phyloP scores from a whole-genome alignment of 2,113 vertebrate genomes.

The Dromiciops gliroides region DNA sequence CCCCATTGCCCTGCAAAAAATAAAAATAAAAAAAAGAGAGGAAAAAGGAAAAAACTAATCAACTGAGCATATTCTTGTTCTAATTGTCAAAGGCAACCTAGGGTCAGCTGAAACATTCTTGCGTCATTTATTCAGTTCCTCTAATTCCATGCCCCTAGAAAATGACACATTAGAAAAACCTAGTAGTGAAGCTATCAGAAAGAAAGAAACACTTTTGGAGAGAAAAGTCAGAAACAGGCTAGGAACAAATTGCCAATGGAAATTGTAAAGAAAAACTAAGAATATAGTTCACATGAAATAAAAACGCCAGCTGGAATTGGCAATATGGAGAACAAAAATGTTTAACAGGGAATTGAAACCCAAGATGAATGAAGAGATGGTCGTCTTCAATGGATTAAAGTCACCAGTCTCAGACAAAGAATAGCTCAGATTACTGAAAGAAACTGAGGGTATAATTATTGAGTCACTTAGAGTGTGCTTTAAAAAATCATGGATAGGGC shows the following conservation, averaged over 20 bases:
- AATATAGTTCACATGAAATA: constrained; percentile 32
- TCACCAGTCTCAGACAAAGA: not conserved
- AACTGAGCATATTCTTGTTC: not conserved
- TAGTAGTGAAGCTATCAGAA: constrained; percentile 9
- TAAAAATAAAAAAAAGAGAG: too few species aligned
- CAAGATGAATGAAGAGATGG: not conserved
- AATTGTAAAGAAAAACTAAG: constrained; percentile 39
- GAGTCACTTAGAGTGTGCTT: not conserved
- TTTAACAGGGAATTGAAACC: not conserved
- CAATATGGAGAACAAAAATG: not conserved
- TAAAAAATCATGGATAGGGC: not conserved
- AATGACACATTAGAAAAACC: constrained; percentile 32
- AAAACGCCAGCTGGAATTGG: constrained; percentile 16
- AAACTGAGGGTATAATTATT: not conserved
- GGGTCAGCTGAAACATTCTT: constrained; percentile 36
- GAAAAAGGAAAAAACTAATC: constrained; percentile 19
- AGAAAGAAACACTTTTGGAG: constrained; percentile 15
- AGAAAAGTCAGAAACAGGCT: constrained; percentile 29
- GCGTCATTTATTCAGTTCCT: constrained; percentile 45
- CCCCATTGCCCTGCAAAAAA: too few species aligned
- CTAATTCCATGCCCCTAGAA: constrained; percentile 33
- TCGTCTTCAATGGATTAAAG: not conserved
- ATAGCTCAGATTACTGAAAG: not conserved
- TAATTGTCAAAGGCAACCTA: constrained; percentile 28
- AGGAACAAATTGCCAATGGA: constrained; percentile 36